Percentiles rank a stretch among this genome's conserved stretches.
phyloP scores from a whole-genome alignment of 1,140 invertebrate species.

The Babylonia areolata region DNA sequence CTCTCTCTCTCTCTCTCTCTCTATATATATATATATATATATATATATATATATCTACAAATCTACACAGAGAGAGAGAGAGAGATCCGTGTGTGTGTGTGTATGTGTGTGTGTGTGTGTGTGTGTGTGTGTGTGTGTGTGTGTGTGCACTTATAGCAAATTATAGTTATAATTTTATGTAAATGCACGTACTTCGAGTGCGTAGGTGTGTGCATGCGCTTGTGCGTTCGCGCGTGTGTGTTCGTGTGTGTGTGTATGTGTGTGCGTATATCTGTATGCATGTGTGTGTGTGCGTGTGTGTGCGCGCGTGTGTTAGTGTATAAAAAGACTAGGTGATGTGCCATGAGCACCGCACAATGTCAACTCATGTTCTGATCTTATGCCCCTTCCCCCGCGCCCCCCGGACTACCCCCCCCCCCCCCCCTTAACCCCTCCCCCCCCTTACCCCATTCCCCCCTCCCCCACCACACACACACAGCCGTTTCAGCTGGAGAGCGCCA shows the following conservation, averaged over 20 bases:
- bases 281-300: background rate
- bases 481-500: conserved; percentile 30
- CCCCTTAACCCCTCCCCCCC: too few relatives aligned
- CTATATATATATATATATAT: too few relatives aligned
- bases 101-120: background rate
- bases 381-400: too few relatives aligned
- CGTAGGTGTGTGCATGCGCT: background rate
- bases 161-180: too few relatives aligned
- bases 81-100: background rate
- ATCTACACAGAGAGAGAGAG: too few relatives aligned
- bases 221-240: background rate
- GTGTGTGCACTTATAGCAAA: background rate
- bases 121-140: conserved; percentile 4
- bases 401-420: too few relatives aligned
- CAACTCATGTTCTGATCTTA: too few relatives aligned
- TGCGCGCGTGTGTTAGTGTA: background rate
- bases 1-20: too few relatives aligned
- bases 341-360: too few relatives aligned
- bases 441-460: too few relatives aligned
- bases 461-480: conserved; percentile 9
- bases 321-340: too few relatives aligned
- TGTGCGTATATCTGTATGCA: background rate
- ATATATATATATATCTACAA: too few relatives aligned
- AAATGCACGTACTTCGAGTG: background rate
- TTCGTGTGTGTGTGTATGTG: background rate